Evolutionary conservation across 1,140 invertebrate species (phyloP).

Genomic region (Carposina sasakii): DNA sequence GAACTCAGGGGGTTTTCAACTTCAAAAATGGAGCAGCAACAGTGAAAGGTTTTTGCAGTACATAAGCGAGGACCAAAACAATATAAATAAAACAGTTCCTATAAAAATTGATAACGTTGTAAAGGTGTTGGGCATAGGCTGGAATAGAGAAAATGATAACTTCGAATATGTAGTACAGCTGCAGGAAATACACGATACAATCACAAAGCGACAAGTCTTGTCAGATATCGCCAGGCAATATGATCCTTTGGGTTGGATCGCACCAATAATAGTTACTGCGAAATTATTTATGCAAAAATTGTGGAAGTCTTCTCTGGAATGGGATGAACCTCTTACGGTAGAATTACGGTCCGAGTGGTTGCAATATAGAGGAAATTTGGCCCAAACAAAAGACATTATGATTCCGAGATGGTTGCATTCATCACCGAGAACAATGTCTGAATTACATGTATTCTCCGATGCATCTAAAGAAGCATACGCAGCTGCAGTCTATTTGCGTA

Average conservation of each 20-base stretch:
- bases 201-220: slow-evolving; percentile 27
- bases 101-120: background rate
- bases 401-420: slow-evolving; percentile 9
- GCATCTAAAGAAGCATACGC: slow-evolving; percentile 16
- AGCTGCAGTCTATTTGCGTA: slow-evolving; percentile 5
- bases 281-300: slow-evolving; percentile 47
- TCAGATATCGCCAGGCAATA: slow-evolving; percentile 32
- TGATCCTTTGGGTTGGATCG: slow-evolving; percentile 33
- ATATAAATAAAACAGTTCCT: background rate
- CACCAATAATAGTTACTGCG: slow-evolving; percentile 33
- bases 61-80: too few relatives aligned
- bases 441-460: slow-evolving; percentile 15
- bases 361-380: slow-evolving; percentile 9
- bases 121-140: background rate
- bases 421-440: background rate
- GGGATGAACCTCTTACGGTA: slow-evolving; percentile 30
- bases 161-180: slow-evolving; percentile 5
- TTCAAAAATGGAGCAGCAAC: slow-evolving; percentile 24
- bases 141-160: slow-evolving; percentile 7
- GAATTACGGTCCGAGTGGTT: slow-evolving; percentile 11
- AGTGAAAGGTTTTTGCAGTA: too few relatives aligned
- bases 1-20: slow-evolving; percentile 6
- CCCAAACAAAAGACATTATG: slow-evolving; percentile 3
- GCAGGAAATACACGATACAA: slow-evolving; percentile 1
- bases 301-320: slow-evolving; percentile 23